A percentile compares a stretch with the other conserved stretches of the same genome.
Conservation (phyloP, 2,113 vertebrate genomes). For the Ptyas mucosa region DNA sequence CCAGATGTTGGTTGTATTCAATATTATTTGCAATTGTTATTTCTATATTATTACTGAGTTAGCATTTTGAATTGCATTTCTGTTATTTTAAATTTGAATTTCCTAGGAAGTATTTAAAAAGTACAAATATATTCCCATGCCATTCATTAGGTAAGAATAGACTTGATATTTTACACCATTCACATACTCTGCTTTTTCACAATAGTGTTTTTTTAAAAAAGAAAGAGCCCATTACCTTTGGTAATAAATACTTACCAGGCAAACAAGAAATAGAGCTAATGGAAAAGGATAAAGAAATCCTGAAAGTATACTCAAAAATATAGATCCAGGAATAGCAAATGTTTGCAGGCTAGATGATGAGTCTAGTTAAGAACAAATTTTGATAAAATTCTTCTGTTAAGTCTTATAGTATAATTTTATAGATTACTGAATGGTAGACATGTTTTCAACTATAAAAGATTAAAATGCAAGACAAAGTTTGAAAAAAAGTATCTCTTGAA, state of each 20-base stretch:
- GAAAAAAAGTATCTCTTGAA: not conserved
- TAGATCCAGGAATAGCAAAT: conserved; percentile 96
- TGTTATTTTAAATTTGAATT: not conserved
- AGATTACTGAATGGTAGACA: not conserved
- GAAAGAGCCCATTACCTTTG: not conserved
- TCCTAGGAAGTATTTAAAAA: not conserved
- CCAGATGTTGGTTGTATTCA: not conserved
- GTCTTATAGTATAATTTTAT: not conserved
- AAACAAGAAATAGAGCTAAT: conserved; percentile 93
- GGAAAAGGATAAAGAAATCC: conserved; percentile 99
- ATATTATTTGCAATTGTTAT: not conserved
- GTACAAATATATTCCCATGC: not conserved
- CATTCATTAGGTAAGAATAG: not conserved
- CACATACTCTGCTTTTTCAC: not conserved
- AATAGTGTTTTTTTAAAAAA: not conserved
- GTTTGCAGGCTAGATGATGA: conserved; percentile 85
- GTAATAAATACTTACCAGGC: conserved; percentile 83
- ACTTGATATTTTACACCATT: not conserved
- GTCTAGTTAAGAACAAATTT: conserved; percentile 72
- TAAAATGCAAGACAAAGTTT: not conserved
- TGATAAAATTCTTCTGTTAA: not conserved
- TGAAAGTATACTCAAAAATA: conserved; percentile 97
- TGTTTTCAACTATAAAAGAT: not conserved
- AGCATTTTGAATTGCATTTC: not conserved
- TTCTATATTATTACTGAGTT: not conserved